Percentiles rank a stretch among this genome's conserved stretches.
phyloP scores from a whole-genome alignment of 2,888 invertebrate species.

The Drosophila putrida region DNA sequence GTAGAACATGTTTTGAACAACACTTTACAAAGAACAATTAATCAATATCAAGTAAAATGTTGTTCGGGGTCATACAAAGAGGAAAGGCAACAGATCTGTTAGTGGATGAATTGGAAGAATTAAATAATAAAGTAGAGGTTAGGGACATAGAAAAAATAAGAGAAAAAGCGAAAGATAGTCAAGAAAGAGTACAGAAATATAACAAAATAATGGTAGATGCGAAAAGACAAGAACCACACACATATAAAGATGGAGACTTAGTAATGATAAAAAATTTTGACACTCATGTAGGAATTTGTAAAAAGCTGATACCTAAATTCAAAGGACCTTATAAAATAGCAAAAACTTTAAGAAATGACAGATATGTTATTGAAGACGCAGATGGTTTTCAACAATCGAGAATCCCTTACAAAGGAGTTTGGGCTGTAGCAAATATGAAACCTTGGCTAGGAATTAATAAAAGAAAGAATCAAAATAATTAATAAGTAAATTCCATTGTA shows the following conservation, averaged over 20 bases:
- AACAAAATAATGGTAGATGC: too few relatives aligned
- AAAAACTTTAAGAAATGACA: too few relatives aligned
- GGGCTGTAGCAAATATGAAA: not conserved
- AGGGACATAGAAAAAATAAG: not conserved
- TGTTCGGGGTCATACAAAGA: not conserved
- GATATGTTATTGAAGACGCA: too few relatives aligned
- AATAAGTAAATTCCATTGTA: not conserved
- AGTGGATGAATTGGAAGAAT: constrained; percentile 1
- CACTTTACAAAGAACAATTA: not conserved
- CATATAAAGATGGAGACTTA: too few relatives aligned
- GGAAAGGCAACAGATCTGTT: not conserved
- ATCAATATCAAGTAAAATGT: not conserved
- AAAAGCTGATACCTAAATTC: too few relatives aligned
- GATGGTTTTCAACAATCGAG: too few relatives aligned
- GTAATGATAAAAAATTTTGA: too few relatives aligned
- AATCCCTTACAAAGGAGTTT: not conserved
- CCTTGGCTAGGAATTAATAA: not conserved
- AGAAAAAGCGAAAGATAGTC: too few relatives aligned
- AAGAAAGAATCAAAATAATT: not conserved
- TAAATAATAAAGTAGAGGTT: not conserved
- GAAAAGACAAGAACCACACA: too few relatives aligned
- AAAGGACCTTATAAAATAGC: too few relatives aligned
- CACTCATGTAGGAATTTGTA: too few relatives aligned
- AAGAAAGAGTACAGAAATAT: too few relatives aligned
- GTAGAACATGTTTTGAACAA: not conserved